Conservation (phyloP, 2,113 vertebrate genomes). For the Microcebus ravelobensis region DNA sequence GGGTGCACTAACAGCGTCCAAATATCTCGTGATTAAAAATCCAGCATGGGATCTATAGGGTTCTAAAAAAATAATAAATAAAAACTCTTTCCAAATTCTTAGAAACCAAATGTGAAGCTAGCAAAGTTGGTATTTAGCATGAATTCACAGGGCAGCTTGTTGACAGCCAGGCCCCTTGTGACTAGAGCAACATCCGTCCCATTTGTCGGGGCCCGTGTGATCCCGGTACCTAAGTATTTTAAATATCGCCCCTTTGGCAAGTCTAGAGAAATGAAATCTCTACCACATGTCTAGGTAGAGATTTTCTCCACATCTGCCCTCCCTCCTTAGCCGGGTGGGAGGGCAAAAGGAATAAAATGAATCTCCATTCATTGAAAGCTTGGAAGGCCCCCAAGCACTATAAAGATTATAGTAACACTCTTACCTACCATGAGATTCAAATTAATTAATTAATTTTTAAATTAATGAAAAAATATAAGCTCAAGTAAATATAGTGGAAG, state of each 20-base stretch:
- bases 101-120: not conserved
- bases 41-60: too few relatives aligned
- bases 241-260: not conserved
- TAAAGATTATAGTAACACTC: not conserved
- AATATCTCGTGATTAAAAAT: not conserved
- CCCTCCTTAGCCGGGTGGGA: not conserved
- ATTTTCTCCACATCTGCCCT: not conserved
- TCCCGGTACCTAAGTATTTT: not conserved
- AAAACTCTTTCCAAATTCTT: not conserved
- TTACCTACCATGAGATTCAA: not conserved
- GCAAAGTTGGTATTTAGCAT: not conserved
- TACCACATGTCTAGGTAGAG: not conserved
- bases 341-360: not conserved
- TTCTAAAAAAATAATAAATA: not conserved
- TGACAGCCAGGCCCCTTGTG: not conserved
- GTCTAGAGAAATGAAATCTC: not conserved
- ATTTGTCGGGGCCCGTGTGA: not conserved
- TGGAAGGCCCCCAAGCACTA: not conserved
- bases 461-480: not conserved
- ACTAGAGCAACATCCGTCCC: not conserved
- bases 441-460: conserved; percentile 21
- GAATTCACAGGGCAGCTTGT: not conserved
- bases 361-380: not conserved
- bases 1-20: not conserved
- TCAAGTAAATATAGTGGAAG: not conserved